Evolutionary conservation across 2,888 invertebrate species (phyloP).

Genomic region (Drosophila aldrichi): DNA sequence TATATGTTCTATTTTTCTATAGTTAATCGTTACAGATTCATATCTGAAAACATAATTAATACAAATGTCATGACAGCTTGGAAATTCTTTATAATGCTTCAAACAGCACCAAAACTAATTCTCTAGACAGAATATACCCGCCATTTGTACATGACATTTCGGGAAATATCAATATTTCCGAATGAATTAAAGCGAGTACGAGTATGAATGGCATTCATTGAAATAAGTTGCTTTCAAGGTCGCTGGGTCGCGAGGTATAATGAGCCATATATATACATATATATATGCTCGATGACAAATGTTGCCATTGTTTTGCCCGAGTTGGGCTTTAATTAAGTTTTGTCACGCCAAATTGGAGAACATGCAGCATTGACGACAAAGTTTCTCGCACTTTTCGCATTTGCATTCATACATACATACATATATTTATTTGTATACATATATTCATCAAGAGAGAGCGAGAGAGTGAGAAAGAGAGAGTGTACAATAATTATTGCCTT

Average conservation of each 20-base stretch:
- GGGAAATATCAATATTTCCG: neutral
- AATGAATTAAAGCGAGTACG: neutral
- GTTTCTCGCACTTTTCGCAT: slow-evolving; percentile 42
- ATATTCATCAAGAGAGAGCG: neutral
- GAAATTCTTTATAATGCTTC: too few species aligned
- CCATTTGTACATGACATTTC: neutral
- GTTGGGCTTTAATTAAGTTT: slow-evolving; percentile 54
- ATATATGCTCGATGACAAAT: slow-evolving; percentile 45
- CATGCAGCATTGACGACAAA: slow-evolving; percentile 44
- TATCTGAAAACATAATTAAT: too few species aligned
- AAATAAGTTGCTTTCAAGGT: slow-evolving; percentile 30
- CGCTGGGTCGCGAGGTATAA: slow-evolving; percentile 13
- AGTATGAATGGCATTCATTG: neutral
- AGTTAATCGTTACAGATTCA: too few species aligned
- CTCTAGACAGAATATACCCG: too few species aligned
- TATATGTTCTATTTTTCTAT: too few species aligned
- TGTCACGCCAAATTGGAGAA: slow-evolving; percentile 57
- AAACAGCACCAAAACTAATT: too few species aligned
- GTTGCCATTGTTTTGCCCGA: slow-evolving; percentile 24
- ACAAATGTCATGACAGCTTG: too few species aligned
- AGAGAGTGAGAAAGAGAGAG: neutral
- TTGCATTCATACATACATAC: slow-evolving; percentile 30
- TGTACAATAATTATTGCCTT: slow-evolving; percentile 37
- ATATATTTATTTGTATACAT: neutral
- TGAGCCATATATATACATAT: slow-evolving; percentile 24